phyloP scores from a whole-genome alignment of 2,888 invertebrate species.

The Gnatocerus cornutus region DNA sequence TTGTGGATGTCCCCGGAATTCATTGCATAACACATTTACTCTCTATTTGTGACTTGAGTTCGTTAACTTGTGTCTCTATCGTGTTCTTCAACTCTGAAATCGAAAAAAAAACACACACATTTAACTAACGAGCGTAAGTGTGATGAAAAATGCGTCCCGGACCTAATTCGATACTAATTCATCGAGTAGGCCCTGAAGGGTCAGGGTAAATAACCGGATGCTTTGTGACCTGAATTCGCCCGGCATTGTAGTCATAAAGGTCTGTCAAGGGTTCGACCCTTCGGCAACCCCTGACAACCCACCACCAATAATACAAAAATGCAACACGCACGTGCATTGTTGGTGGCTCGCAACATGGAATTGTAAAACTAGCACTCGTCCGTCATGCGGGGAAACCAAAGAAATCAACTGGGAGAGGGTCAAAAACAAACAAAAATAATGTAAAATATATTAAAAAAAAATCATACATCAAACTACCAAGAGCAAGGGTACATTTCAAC shows the following conservation, averaged over 20 bases:
- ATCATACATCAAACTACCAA: slow-evolving; percentile 36
- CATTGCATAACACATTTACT: slow-evolving; percentile 97
- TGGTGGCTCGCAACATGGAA: background rate
- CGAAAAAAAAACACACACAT: slow-evolving; percentile 63
- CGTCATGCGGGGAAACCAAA: slow-evolving; percentile 16
- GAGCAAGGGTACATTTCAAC: slow-evolving; percentile 45
- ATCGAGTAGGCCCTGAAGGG: slow-evolving; percentile 3
- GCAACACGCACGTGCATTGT: background rate
- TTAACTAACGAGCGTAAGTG: slow-evolving; percentile 19
- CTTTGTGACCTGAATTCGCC: background rate
- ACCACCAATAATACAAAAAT: slow-evolving; percentile 7
- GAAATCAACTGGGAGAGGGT: background rate
- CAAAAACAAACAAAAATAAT: slow-evolving; percentile 12
- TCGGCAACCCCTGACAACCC: background rate
- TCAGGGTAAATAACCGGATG: slow-evolving; percentile 11
- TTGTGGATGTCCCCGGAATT: slow-evolving; percentile 72
- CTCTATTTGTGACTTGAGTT: slow-evolving; percentile 96
- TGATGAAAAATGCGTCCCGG: slow-evolving; percentile 7
- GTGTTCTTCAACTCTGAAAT: slow-evolving; percentile 94
- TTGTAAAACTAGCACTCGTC: slow-evolving; percentile 26
- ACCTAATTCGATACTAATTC: slow-evolving; percentile 21
- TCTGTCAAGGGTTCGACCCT: background rate
- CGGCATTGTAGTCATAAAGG: slow-evolving; percentile 3
- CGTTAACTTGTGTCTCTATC: slow-evolving; percentile 97
- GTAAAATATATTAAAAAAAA: slow-evolving; percentile 50